Percentiles rank a stretch among this genome's conserved stretches.
phyloP scores from a whole-genome alignment of 2,888 invertebrate genomes.

The Xestia sexstrigata region DNA sequence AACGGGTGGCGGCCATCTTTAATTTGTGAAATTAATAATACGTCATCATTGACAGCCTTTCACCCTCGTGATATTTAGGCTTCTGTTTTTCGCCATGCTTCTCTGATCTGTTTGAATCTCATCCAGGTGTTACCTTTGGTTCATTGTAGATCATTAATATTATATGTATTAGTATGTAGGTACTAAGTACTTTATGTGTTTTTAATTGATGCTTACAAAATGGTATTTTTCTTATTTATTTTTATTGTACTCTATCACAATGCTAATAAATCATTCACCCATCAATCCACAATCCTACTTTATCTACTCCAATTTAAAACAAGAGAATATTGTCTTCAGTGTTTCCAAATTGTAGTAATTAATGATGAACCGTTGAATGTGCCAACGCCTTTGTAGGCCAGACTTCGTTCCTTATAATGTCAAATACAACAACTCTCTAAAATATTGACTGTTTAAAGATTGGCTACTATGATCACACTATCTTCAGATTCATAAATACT shows the following conservation, averaged over 20 bases:
- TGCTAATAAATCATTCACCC: no score
- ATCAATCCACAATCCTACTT: background rate
- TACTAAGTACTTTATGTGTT: no score
- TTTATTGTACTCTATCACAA: no score
- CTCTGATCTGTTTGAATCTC: background rate
- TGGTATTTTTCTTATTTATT: no score
- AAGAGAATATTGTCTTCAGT: background rate
- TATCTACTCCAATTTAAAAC: background rate
- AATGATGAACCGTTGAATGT: background rate
- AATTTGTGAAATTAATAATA: background rate
- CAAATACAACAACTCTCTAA: background rate
- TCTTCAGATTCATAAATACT: background rate
- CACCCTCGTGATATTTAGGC: background rate
- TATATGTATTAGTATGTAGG: no score
- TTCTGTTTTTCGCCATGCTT: background rate
- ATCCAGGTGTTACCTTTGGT: background rate
- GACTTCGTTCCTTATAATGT: background rate
- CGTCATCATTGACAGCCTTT: slow-evolving; percentile 3
- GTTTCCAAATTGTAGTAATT: background rate
- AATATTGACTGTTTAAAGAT: background rate
- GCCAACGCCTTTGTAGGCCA: background rate
- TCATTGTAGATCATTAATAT: background rate
- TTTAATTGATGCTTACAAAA: no score
- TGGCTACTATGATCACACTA: background rate
- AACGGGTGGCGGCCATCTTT: background rate